Base-by-base conservation (phyloP, 1,140 invertebrate species). In the Achatina immaculata region DNA sequence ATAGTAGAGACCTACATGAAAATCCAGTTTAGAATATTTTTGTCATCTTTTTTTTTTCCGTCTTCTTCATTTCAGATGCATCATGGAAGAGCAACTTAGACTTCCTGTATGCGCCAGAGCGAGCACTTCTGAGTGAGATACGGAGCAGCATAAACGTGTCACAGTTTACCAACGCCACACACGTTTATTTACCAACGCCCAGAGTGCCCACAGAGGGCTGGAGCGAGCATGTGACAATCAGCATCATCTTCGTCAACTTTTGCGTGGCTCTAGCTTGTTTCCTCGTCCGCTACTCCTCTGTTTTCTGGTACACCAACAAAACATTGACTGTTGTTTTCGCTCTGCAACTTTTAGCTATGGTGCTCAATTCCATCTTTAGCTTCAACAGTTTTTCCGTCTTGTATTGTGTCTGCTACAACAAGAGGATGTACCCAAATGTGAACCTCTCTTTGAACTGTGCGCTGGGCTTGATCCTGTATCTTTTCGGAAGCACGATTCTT, bases 231-330 rank as follows among this genome's bases (percentile, higher is more conserved):
- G 75, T 83, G 34, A 73, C 78, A 31, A 66, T 87, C 11, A 83
- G 84, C 51, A 75, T 86, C n/a, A 83, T 84, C n/a, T 89, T 86
- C 80, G 83, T 87, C 76, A 86, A 88, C 80, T 87, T 88, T 83
- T 82, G 79, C n/a, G 78, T 84, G 4, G 87, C 86, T 14, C 79
- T 89, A 21, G 38, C 86, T 1, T 79, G 84, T 43, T 86, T 86
- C 71, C 66, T 83, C 16, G 80, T 88, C 9, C 73, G 87, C 19
- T 89, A 88, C 81, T 78, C 88, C 16, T 80, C 87, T n/a, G 86
- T 88, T n/a, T 89, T 88, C 82, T 89, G 88, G 88, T 88, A 84
- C 83, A 89, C 88, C n/a, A 87, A 87, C 81, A 87, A 86, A 65
- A 65, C 83, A 3, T 78, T 88, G 51, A 88, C 85, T 43, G 48